Percentiles rank a stretch among this genome's conserved stretches.
phyloP scores from a whole-genome alignment of 2,113 vertebrate species.

The Riparia riparia region DNA sequence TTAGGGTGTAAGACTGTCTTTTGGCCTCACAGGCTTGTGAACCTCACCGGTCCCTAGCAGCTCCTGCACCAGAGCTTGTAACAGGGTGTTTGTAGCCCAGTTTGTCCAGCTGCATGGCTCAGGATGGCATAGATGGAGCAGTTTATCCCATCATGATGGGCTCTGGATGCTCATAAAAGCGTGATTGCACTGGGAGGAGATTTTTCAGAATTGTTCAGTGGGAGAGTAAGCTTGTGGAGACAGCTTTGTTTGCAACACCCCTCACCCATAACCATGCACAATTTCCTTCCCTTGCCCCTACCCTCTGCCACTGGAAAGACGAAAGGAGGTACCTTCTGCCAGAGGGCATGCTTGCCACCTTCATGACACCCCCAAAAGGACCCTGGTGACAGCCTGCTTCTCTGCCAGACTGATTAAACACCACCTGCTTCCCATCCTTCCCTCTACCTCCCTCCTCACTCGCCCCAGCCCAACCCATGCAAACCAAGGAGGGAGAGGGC shows the following conservation, averaged over 20 bases:
- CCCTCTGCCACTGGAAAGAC: not conserved
- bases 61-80: not conserved
- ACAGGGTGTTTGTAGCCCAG: not conserved
- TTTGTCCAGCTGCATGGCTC: not conserved
- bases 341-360: constrained; percentile 44
- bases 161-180: not conserved
- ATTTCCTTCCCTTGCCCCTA: not conserved
- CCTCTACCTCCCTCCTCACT: not conserved
- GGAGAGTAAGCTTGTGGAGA: not conserved
- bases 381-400: not conserved
- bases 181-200: not conserved
- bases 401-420: constrained; percentile 44
- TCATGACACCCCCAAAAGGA: constrained; percentile 37
- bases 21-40: not conserved
- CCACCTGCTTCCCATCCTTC: constrained; percentile 36
- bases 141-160: not conserved
- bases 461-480: not conserved
- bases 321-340: not conserved
- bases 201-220: not conserved
- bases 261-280: not conserved
- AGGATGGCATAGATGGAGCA: not conserved
- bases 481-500: not conserved
- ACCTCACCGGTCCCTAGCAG: fast-evolving
- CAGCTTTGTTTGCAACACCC: not conserved
- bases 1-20: not conserved